Conservation (phyloP, 2,888 invertebrate species). For the Sinelater perroti region DNA sequence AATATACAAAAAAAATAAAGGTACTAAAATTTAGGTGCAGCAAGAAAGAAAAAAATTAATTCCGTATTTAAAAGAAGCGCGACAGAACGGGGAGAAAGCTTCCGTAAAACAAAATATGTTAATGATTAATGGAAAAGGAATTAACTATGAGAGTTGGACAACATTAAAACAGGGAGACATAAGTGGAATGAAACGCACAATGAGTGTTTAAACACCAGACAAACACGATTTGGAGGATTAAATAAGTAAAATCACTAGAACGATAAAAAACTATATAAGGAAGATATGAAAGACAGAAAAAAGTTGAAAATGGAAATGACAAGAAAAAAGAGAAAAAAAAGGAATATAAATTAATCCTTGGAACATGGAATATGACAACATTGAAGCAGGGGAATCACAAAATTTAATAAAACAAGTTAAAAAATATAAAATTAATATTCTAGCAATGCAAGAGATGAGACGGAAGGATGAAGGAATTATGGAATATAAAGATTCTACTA, state of each 20-base stretch:
- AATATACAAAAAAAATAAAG: slow-evolving; percentile 4
- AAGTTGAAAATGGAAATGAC: too few species aligned
- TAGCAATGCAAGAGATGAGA: too few species aligned
- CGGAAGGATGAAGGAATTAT: slow-evolving; percentile 1
- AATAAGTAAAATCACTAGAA: slow-evolving; percentile 4
- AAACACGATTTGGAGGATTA: slow-evolving; percentile 2
- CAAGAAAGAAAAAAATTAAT: slow-evolving; percentile 2
- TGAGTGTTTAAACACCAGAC: slow-evolving; percentile 1
- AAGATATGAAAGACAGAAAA: too few species aligned
- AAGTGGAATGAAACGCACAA: too few species aligned
- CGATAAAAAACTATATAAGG: too few species aligned
- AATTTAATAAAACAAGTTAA: too few species aligned
- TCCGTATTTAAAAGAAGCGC: slow-evolving; percentile 5
- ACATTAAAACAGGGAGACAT: neutral
- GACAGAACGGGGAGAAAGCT: slow-evolving; percentile 2
- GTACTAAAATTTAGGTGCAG: too few species aligned
- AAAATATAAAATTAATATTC: neutral
- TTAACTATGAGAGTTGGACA: too few species aligned
- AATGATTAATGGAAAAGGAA: slow-evolving; percentile 4
- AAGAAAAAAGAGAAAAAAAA: neutral
- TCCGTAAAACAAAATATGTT: too few species aligned
- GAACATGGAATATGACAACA: too few species aligned
- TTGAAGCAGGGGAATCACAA: neutral
- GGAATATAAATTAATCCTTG: slow-evolving; percentile 1
- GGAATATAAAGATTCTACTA: too few species aligned